These are phyloP conservation scores for Cactoblastis cactorum DNA, from an alignment of 2,888 invertebrate genomes.

Conservation along the genomic window DNA sequence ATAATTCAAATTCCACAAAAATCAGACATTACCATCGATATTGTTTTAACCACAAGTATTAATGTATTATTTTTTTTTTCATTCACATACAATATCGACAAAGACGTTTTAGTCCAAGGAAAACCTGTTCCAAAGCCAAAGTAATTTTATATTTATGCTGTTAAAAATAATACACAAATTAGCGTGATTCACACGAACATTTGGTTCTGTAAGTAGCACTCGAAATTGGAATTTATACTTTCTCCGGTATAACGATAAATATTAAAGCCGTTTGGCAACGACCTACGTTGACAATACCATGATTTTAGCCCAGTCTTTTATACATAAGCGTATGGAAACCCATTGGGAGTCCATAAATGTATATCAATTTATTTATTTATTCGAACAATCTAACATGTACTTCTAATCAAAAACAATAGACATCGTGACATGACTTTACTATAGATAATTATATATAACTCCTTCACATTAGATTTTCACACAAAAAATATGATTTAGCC, in stretches of 20 bases:
- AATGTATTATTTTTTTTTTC: neutral
- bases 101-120: neutral
- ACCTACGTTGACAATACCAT: neutral
- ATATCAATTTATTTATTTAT: neutral
- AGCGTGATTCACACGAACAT: constrained; percentile 2
- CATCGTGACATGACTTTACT: too few relatives aligned
- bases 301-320: constrained; percentile 30
- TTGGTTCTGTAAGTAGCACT: constrained; percentile 3
- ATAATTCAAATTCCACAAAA: too few relatives aligned
- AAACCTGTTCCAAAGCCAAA: neutral
- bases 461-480: too few relatives aligned
- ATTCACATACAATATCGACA: neutral
- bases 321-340: constrained; percentile 30
- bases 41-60: neutral
- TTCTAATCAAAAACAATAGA: too few relatives aligned
- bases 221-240: constrained; percentile 2
- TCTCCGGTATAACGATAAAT: neutral
- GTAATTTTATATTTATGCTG: neutral
- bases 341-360: constrained; percentile 17
- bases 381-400: too few relatives aligned
- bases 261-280: neutral
- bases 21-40: neutral
- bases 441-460: too few relatives aligned
- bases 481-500: too few relatives aligned
- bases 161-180: neutral